Evolutionary conservation across 2,797 vertebrate genomes (phyloP).

Genomic region (Tinamus major): DNA sequence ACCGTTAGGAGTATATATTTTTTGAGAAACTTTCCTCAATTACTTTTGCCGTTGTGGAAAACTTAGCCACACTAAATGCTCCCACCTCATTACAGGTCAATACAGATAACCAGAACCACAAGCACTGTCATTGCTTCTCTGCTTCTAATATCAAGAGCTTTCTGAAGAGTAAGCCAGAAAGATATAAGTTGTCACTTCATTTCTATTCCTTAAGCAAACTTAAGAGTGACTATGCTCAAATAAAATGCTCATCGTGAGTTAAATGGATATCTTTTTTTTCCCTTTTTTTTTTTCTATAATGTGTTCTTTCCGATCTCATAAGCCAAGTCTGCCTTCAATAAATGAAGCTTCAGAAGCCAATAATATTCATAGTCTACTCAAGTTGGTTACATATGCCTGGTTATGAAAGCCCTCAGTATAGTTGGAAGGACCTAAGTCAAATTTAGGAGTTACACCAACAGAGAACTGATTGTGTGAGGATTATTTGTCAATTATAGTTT

Average conservation of each 20-base stretch:
- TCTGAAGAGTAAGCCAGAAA: background rate
- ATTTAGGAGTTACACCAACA: background rate
- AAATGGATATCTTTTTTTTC: background rate
- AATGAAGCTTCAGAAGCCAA: background rate
- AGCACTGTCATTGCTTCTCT: background rate
- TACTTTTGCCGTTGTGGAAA: background rate
- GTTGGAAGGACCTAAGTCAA: background rate
- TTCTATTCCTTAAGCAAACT: background rate
- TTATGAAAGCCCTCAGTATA: background rate
- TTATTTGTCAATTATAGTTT: background rate
- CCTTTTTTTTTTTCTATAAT: background rate
- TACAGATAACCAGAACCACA: background rate
- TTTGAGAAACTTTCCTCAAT: background rate
- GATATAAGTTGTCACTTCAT: background rate
- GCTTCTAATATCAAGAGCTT: background rate
- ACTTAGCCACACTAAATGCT: background rate
- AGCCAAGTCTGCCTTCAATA: background rate
- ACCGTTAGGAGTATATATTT: background rate
- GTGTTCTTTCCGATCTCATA: background rate
- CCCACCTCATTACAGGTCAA: background rate
- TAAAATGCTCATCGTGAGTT: background rate
- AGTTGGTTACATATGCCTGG: background rate
- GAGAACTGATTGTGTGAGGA: accelerated
- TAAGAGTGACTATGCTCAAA: background rate
- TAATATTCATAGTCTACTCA: background rate